Evolutionary conservation across 2,113 vertebrate genomes (phyloP), one percentile per base, ranked within the genome.

Genomic region (Heterotis niloticus): DNA sequence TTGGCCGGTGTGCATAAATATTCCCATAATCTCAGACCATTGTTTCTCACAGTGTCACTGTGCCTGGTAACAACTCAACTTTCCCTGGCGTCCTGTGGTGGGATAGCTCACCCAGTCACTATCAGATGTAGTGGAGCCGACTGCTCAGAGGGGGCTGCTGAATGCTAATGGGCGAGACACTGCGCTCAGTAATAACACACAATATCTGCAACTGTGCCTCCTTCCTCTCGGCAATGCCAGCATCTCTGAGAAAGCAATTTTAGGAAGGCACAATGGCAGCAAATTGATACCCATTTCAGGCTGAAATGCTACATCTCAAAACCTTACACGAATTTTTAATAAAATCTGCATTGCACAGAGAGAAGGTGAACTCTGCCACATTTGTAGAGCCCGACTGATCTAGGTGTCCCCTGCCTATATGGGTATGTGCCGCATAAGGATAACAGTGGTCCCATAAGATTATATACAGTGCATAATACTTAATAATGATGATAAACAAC

Each of bases 201-300:
- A 59, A 13, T 17, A n/a, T 28, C 72, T 59, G 56, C 59, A 17
- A 23, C 24, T 23, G 18, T 60, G 11, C 70, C 23, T 14, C 64
- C 5, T 70, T 56, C 12, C 12, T 26, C 28, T 71, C 66, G 44
- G 28, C 77, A 54, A 26, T 62, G n/a, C 67, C n/a, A 44, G 44
- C 16, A 17, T 20, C 74, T 75, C 57, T 59, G 56, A 4, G 64
- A 64, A 76, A 18, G 77, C 77, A 23, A 60, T 71, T 34, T 75
- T 28, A 75, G 24, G 17, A 69, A 69, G 28, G 67, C 28, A 5
- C 12, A 29, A 16, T 10, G 28, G 56, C 57, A 24, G 77, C 56
- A 71, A 71, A 71, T 69, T 65, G 64, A 69, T 69, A 68, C 10
- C 72, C 56, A 28, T 59, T 60, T 60, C 26, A 16, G 26, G 54